A percentile compares a stretch with the other conserved stretches of the same genome.
Conservation (phyloP, 2,888 invertebrate genomes). For the Nineta flava region DNA sequence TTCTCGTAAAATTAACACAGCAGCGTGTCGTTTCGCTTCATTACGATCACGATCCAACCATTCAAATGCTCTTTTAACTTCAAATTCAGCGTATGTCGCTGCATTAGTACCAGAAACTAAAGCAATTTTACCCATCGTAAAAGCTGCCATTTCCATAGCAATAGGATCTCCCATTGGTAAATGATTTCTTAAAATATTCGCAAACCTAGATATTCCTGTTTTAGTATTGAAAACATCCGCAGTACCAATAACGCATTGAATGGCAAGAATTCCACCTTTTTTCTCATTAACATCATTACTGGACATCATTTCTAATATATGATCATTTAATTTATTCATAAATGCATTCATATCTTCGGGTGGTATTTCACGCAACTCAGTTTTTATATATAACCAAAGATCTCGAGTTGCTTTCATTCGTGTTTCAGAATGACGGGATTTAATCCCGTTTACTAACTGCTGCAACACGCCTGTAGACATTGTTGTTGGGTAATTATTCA, state of each 20-base stretch:
- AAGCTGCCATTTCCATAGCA: constrained; percentile 92
- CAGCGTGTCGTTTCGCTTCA: constrained; percentile 81
- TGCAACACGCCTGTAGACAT: constrained; percentile 50
- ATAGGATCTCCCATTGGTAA: constrained; percentile 81
- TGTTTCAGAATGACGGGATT: constrained; percentile 72
- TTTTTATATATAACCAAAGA: constrained; percentile 78
- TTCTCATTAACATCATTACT: constrained; percentile 85
- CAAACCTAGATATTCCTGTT: constrained; percentile 79
- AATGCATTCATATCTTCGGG: constrained; percentile 81
- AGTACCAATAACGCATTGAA: constrained; percentile 84
- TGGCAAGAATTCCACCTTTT: constrained; percentile 89
- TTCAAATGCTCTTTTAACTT: constrained; percentile 89
- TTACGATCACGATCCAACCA: constrained; percentile 84
- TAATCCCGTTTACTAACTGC: constrained; percentile 72
- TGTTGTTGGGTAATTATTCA: constrained; percentile 7
- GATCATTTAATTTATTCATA: constrained; percentile 88
- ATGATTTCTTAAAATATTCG: constrained; percentile 79
- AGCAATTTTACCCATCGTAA: constrained; percentile 86
- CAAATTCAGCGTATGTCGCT: constrained; percentile 95
- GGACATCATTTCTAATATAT: constrained; percentile 92
- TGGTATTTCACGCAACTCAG: constrained; percentile 76
- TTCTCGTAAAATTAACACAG: constrained; percentile 82
- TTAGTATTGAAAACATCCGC: constrained; percentile 77
- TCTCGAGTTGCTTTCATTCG: constrained; percentile 79
- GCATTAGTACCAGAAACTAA: constrained; percentile 84